These are phyloP conservation scores for Lerista edwardsae DNA, from an alignment of 2,797 vertebrate species.

Conservation along the genomic window DNA sequence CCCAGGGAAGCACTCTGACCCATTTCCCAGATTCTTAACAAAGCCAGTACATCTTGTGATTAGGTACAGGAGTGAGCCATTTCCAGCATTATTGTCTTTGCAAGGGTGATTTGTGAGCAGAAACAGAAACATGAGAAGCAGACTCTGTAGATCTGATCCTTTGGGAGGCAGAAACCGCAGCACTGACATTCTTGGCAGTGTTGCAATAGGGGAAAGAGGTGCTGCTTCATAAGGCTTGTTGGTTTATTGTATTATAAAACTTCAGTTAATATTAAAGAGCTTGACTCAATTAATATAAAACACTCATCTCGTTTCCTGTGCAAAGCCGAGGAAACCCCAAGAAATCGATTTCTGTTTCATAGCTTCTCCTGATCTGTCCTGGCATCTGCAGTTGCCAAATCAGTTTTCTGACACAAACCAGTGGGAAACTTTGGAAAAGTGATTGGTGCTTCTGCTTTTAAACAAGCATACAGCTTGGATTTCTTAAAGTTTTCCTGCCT, in stretches of 20 bases:
- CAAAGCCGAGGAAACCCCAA: background rate
- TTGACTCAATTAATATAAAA: accelerated
- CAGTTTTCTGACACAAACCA: background rate
- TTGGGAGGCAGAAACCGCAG: background rate
- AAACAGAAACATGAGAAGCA: background rate
- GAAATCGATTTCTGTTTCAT: background rate
- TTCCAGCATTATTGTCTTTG: background rate
- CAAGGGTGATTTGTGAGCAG: background rate
- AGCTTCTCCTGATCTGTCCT: background rate
- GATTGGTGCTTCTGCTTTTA: background rate
- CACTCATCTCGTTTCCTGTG: background rate
- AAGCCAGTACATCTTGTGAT: background rate
- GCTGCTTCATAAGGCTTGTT: accelerated
- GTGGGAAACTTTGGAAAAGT: background rate
- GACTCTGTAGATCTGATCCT: background rate
- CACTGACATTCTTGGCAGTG: background rate
- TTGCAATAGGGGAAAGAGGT: accelerated
- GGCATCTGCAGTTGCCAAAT: background rate
- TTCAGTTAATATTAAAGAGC: background rate
- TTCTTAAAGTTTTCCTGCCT: background rate
- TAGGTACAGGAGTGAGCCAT: background rate
- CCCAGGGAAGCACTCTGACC: background rate
- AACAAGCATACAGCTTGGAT: background rate
- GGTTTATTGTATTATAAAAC: background rate
- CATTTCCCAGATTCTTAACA: background rate